Evolutionary conservation across 2,888 invertebrate genomes (phyloP).

Genomic region (Apodemia hepburni): DNA sequence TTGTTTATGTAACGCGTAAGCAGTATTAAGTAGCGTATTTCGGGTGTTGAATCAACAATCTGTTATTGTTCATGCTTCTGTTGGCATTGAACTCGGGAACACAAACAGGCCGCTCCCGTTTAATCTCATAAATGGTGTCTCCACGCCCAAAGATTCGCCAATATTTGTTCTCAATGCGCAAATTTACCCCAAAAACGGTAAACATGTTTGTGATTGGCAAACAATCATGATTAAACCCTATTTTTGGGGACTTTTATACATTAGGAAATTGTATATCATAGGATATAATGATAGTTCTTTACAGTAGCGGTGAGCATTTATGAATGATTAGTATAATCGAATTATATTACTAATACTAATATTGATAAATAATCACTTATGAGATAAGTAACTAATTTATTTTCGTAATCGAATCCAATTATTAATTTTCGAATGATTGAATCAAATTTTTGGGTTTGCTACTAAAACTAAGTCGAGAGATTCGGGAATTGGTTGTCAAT

Average conservation of each 20-base stretch:
- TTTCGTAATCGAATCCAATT: no score
- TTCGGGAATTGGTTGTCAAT: no score
- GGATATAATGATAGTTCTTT: no score
- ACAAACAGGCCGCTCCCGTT: not conserved
- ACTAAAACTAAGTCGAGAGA: no score
- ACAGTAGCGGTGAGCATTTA: no score
- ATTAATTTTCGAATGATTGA: no score
- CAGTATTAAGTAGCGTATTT: not conserved
- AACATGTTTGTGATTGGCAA: not conserved
- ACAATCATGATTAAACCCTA: not conserved
- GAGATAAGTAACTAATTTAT: no score
- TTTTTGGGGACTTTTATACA: not conserved
- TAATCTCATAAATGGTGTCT: not conserved
- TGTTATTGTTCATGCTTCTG: not conserved
- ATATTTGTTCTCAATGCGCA: not conserved
- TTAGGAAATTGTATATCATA: no score
- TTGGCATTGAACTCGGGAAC: conserved; percentile 1
- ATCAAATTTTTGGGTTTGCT: no score
- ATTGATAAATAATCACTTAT: no score
- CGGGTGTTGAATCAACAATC: not conserved
- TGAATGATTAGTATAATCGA: no score
- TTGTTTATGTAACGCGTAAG: not conserved
- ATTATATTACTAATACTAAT: no score
- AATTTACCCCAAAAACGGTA: not conserved
- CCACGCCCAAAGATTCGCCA: not conserved